Evolutionary conservation across 2,888 invertebrate genomes (phyloP).

Genomic region (Drosophila cracens): DNA sequence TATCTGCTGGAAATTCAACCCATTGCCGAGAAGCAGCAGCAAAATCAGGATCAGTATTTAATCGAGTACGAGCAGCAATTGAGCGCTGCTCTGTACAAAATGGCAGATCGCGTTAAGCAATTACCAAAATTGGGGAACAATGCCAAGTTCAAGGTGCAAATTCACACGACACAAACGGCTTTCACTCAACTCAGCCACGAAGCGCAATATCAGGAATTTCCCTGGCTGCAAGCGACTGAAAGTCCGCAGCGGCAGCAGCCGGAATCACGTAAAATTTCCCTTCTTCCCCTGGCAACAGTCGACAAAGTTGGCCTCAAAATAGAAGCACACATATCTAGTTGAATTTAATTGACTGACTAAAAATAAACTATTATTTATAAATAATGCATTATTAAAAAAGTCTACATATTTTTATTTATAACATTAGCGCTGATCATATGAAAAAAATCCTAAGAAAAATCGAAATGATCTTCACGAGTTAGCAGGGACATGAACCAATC

Average conservation of each 20-base stretch:
- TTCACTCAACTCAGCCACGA: slow-evolving; percentile 78
- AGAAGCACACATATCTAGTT: slow-evolving; percentile 66
- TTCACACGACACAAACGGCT: slow-evolving; percentile 81
- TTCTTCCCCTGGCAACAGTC: slow-evolving; percentile 77
- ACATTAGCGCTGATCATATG: not conserved
- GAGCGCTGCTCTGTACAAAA: slow-evolving; percentile 72
- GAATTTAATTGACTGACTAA: slow-evolving; percentile 4
- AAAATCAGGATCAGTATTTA: slow-evolving; percentile 72
- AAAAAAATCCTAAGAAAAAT: not conserved
- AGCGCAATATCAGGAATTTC: slow-evolving; percentile 80
- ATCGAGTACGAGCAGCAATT: slow-evolving; percentile 82
- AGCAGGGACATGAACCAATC: not conserved
- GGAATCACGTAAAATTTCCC: slow-evolving; percentile 34
- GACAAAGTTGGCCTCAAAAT: slow-evolving; percentile 73
- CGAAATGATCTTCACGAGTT: not conserved
- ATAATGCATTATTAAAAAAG: not conserved
- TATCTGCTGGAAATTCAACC: slow-evolving; percentile 59
- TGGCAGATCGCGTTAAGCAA: slow-evolving; percentile 78
- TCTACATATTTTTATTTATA: not conserved
- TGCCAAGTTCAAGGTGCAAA: slow-evolving; percentile 76
- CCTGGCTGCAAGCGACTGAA: slow-evolving; percentile 77
- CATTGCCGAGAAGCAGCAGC: not conserved
- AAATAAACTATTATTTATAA: not conserved
- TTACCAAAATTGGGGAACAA: slow-evolving; percentile 70
- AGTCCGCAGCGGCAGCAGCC: too few species aligned